Conservation (phyloP, 2,797 vertebrate genomes). For the Halcyon badia region DNA sequence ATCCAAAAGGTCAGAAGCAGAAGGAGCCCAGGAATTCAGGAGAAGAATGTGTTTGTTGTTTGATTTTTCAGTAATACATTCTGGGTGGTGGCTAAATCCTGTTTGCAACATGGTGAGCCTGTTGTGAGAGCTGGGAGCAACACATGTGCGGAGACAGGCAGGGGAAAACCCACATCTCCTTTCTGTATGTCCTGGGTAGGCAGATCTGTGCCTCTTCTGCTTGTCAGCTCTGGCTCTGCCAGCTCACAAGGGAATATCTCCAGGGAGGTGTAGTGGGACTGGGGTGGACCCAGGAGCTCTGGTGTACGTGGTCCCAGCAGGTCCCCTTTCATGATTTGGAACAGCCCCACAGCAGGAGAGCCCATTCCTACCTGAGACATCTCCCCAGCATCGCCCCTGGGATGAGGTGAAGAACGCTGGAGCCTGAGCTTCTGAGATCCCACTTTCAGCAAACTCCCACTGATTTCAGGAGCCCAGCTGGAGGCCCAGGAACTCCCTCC, state of each 20-base stretch:
- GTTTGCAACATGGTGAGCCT: neutral
- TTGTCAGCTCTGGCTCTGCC: accelerated
- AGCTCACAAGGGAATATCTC: neutral
- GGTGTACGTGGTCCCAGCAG: neutral
- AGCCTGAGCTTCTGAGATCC: neutral
- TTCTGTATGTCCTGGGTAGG: neutral
- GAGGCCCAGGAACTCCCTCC: neutral
- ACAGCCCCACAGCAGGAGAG: neutral
- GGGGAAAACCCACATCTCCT: neutral
- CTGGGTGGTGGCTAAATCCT: neutral
- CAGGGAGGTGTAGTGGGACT: accelerated
- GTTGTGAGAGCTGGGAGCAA: neutral
- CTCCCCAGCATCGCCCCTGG: neutral
- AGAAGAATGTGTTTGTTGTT: constrained; percentile 12
- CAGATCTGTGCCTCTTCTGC: neutral
- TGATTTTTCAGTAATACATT: neutral
- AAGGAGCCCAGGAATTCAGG: neutral
- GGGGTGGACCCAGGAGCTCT: neutral
- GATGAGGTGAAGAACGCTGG: neutral
- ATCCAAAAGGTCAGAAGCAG: neutral
- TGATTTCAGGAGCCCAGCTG: neutral
- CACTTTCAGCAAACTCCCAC: neutral
- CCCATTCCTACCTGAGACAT: neutral
- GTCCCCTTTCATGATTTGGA: neutral
- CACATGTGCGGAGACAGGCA: accelerated